These are phyloP conservation scores for Melanotaenia pygmaea DNA, from an alignment of 2,797 vertebrate genomes.

Conservation along the genomic window DNA sequence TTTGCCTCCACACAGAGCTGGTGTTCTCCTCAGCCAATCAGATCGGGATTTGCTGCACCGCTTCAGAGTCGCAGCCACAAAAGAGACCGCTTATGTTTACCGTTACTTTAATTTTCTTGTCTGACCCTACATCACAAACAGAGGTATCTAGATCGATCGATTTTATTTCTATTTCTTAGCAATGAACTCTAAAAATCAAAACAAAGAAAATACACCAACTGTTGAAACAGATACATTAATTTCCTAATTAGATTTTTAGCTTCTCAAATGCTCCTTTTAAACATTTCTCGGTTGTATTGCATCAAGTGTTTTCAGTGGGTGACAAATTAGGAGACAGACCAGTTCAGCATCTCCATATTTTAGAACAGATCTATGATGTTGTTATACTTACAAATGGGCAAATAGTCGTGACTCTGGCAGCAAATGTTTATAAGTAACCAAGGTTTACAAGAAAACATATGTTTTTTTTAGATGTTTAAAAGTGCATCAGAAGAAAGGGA, in stretches of 20 bases:
- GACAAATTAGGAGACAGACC: not conserved
- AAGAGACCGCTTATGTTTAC: slow-evolving; percentile 40
- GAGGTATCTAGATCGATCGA: not conserved
- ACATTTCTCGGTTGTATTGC: not conserved
- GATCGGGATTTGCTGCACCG: slow-evolving; percentile 42
- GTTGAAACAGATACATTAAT: too few species aligned
- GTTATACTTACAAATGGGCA: not conserved
- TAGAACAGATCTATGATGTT: not conserved
- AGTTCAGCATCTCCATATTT: not conserved
- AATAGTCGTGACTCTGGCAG: not conserved
- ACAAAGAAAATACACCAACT: too few species aligned
- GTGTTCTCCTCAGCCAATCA: slow-evolving; percentile 78
- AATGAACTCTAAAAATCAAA: too few species aligned
- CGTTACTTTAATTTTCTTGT: slow-evolving; percentile 10
- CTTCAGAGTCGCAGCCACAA: slow-evolving; percentile 49
- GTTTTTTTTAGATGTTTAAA: not conserved
- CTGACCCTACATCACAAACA: slow-evolving; percentile 6
- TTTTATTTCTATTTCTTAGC: too few species aligned
- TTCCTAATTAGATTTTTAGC: too few species aligned
- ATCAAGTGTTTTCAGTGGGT: not conserved
- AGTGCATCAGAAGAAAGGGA: not conserved
- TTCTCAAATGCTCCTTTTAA: too few species aligned
- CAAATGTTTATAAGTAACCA: not conserved
- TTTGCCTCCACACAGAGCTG: slow-evolving; percentile 60
- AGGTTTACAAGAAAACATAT: not conserved